Conservation (phyloP, 2,888 invertebrate species). For the Tenthredo amoena region DNA sequence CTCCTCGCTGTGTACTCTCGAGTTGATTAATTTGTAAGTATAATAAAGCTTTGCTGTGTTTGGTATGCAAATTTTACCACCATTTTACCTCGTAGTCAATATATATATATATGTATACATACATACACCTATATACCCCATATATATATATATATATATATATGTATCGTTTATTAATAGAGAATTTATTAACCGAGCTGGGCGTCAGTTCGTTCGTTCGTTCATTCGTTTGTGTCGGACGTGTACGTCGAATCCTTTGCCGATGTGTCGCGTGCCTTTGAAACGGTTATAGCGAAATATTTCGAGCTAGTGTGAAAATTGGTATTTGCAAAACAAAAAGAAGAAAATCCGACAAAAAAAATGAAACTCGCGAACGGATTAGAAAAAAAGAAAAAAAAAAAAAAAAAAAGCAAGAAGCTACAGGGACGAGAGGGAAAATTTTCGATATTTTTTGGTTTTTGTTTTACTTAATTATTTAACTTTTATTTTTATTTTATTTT, state of each 20-base stretch:
- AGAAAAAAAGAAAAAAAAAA: conserved; percentile 16
- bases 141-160: background rate
- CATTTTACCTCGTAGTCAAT: conserved; percentile 36
- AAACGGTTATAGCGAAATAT: background rate
- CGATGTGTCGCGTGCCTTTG: background rate
- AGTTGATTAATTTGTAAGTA: conserved; percentile 53
- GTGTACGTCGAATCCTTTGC: background rate
- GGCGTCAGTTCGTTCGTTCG: background rate
- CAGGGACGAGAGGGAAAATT: background rate
- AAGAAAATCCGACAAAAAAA: background rate
- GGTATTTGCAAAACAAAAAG: background rate
- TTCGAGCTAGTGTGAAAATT: background rate
- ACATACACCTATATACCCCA: too few relatives aligned
- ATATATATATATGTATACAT: background rate
- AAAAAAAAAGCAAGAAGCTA: conserved; percentile 1
- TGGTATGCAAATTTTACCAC: conserved; percentile 49
- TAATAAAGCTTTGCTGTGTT: conserved; percentile 44
- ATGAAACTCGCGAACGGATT: conserved; percentile 42
- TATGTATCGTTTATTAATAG: conserved; percentile 45
- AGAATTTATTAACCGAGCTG: conserved; percentile 40
- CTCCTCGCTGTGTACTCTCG: background rate
- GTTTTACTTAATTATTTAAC: background rate
- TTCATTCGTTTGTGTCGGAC: background rate
- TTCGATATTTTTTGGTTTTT: background rate
- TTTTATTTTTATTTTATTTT: background rate